These are phyloP conservation scores for Phalacrocorax aristotelis DNA, from an alignment of 2,113 vertebrate genomes.

Conservation along the genomic window DNA sequence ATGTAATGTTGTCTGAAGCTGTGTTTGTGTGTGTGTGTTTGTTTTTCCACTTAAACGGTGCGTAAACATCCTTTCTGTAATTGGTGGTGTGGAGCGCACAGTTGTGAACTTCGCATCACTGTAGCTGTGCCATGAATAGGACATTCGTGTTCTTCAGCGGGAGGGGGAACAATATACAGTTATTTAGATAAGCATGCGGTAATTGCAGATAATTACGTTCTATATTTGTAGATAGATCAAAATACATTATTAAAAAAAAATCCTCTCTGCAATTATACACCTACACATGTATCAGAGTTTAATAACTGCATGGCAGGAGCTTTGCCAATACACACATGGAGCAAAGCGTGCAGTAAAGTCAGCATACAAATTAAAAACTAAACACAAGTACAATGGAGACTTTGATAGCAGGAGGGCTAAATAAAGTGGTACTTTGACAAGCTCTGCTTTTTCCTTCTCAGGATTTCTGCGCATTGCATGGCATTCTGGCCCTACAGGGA, in stretches of 20 bases:
- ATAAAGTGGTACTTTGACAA: neutral
- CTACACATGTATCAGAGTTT: conserved; percentile 29
- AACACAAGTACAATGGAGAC: neutral
- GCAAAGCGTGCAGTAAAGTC: neutral
- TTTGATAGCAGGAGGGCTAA: neutral
- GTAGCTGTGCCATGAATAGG: neutral
- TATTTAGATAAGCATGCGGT: neutral
- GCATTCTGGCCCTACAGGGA: neutral
- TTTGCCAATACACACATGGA: neutral
- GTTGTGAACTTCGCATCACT: neutral
- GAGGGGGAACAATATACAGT: neutral
- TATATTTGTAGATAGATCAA: conserved; percentile 33
- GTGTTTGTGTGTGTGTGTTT: neutral
- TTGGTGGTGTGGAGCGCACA: neutral
- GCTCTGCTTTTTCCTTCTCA: neutral
- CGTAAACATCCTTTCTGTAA: neutral
- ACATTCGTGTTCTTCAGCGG: neutral
- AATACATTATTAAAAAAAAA: neutral
- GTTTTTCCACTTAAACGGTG: fast-evolving
- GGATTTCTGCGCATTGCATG: neutral
- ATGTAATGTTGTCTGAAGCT: neutral
- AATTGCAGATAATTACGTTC: conserved; percentile 13
- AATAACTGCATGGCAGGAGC: conserved; percentile 8
- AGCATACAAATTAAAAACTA: neutral
- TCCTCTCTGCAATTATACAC: conserved; percentile 27